phyloP scores from a whole-genome alignment of 2,113 vertebrate species.

The Zosterops hypoxanthus region DNA sequence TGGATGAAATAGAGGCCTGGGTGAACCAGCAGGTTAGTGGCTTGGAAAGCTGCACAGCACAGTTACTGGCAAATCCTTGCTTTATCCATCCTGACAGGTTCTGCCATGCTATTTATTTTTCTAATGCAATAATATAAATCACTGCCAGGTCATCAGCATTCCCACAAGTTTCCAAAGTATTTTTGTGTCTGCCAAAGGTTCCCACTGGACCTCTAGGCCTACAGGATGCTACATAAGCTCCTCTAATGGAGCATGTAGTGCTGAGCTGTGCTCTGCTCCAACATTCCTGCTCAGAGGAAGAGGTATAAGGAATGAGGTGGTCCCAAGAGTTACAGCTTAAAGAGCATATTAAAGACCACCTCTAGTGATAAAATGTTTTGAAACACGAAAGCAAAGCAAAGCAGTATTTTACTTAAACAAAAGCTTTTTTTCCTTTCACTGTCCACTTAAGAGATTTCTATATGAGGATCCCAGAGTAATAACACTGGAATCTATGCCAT shows the following conservation, averaged over 20 bases:
- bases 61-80: background rate
- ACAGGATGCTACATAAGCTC: background rate
- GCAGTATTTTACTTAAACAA: background rate
- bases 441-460: background rate
- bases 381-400: background rate
- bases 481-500: background rate
- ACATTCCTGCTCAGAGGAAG: background rate
- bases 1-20: background rate
- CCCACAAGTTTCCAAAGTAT: background rate
- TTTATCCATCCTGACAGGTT: conserved; percentile 12
- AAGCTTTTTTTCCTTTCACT: background rate
- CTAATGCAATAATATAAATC: conserved; percentile 12
- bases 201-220: background rate
- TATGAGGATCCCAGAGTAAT: background rate
- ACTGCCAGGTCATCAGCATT: background rate
- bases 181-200: background rate
- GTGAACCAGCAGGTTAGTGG: background rate
- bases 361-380: background rate
- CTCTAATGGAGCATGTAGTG: background rate
- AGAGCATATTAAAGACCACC: background rate
- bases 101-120: conserved; percentile 25
- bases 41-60: conserved; percentile 6
- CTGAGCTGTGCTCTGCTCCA: background rate
- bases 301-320: background rate
- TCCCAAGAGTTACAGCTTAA: background rate